Evolutionary conservation across 2,113 vertebrate species (phyloP), one percentile per base, ranked within the genome.

Genomic region (Psilopsiagon aymara): DNA sequence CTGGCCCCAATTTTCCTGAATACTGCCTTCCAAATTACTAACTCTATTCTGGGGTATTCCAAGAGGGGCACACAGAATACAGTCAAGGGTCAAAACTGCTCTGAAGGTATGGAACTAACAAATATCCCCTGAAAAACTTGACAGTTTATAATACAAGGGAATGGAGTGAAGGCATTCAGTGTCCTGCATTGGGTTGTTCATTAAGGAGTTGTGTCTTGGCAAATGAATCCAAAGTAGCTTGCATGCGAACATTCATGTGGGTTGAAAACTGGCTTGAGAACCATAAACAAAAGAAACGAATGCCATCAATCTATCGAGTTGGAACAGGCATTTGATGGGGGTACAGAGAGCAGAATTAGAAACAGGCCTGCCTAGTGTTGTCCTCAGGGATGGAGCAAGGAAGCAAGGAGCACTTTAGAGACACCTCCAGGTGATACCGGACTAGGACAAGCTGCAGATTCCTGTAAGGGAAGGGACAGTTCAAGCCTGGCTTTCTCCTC

Each of bases 281-380:
- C 86, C 90, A 84, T 96, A 96, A 96, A 96, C 96, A 96, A 86
- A 83, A 88, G 92, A 70, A 91, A 71, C 13, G 31, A 96, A 96
- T 94, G 94, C 68, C 75, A 96, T 96, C 94, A 94, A 96, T 96
- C 69, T 76, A 96, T 96, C 82, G 90, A 94, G 96, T 95, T 94
- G 92, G 95, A 96, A 96, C 92, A 97, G 94, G 95, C 82, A 75
- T 33, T 83, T 0, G 4, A 75, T 87, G 62, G 92, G 90, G 77
- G 52, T 59, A 89, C 7, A 5, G 63, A 4, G 4, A 87, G 84
- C 77, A 68, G 71, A 37, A 46, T 43, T 55, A 33, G 68, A 75
- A 96, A 88, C 68, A 82, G 68, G 43, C 29, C 66, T 78, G 81
- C 21, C 5, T 51, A 47, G 64, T 83, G 68, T 84, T 24, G 87